phyloP scores from a whole-genome alignment of 2,113 vertebrate genomes.

The Dinomys branickii region DNA sequence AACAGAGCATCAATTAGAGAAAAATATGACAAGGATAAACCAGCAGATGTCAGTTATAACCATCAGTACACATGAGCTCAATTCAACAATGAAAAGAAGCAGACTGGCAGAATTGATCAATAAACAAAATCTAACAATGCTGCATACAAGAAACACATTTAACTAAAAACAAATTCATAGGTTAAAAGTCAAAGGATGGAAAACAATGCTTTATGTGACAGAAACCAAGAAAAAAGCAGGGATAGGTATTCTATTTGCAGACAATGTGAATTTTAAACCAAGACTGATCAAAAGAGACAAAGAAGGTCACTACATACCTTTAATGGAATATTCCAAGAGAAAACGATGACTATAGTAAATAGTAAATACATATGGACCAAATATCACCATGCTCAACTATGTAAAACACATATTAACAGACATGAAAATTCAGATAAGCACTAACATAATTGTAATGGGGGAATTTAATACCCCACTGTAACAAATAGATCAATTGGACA shows the following conservation, averaged over 20 bases:
- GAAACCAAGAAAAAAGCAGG: background rate
- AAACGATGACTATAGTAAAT: too few species aligned
- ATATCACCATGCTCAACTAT: too few species aligned
- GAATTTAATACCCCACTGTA: background rate
- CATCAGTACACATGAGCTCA: background rate
- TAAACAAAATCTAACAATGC: background rate
- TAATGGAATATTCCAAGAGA: background rate
- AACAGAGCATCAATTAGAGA: background rate
- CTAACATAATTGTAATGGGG: background rate
- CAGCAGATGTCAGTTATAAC: background rate
- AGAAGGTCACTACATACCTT: background rate
- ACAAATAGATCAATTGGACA: background rate
- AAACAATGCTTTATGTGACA: background rate
- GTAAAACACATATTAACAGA: background rate
- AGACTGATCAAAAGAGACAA: background rate
- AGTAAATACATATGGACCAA: too few species aligned
- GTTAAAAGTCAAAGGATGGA: background rate
- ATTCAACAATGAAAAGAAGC: background rate
- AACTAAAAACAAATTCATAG: background rate
- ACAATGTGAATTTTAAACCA: background rate
- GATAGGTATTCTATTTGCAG: background rate
- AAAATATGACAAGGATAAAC: background rate
- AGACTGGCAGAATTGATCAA: background rate
- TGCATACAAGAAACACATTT: background rate
- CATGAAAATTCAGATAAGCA: background rate